Percentiles rank a stretch among this genome's conserved stretches.
Evolutionary conservation across 2,113 vertebrate genomes (phyloP).

Genomic region (Daphoenositta chrysoptera): DNA sequence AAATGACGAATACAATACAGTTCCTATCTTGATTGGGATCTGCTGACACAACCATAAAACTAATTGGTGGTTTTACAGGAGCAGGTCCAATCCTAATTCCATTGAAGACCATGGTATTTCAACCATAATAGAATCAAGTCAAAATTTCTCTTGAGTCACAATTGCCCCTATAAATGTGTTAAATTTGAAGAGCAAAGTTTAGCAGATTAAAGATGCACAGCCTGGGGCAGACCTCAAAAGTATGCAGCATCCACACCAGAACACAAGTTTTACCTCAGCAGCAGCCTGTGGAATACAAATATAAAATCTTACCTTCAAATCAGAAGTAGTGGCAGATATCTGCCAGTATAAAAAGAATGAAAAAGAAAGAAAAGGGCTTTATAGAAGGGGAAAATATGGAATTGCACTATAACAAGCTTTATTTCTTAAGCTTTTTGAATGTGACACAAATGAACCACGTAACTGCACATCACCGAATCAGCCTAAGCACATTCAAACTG

Average conservation of each 20-base stretch:
- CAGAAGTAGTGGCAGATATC: background rate
- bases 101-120: background rate
- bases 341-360: background rate
- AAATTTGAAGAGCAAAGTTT: background rate
- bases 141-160: constrained; percentile 15
- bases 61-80: constrained; percentile 14
- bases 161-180: background rate
- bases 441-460: background rate
- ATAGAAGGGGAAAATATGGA: background rate
- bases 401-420: background rate
- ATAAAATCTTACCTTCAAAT: constrained; percentile 8
- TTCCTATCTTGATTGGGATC: constrained; percentile 17
- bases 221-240: background rate
- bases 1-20: background rate
- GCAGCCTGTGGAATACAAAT: background rate
- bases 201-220: background rate
- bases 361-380: background rate
- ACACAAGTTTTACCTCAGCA: background rate
- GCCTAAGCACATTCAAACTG: background rate
- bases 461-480: background rate
- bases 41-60: constrained; percentile 22
- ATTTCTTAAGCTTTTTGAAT: background rate
- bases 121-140: background rate
- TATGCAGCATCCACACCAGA: background rate
- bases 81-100: background rate